Evolutionary conservation across 1,140 invertebrate species (phyloP), one percentile per base, ranked within the genome.

Genomic region (Euwallacea similis): DNA sequence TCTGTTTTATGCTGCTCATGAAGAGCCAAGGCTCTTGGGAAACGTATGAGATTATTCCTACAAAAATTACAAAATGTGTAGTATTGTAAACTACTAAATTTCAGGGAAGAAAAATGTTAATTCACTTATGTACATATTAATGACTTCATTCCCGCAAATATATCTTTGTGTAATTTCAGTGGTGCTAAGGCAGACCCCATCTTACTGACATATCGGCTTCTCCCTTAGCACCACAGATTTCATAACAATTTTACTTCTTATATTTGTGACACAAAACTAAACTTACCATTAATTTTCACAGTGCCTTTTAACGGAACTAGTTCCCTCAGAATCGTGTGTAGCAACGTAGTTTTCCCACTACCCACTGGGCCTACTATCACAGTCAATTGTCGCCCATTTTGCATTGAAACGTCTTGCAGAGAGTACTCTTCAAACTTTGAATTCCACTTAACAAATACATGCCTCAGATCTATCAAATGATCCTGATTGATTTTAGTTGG

Each of bases 241-340:
- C 21, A 4, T 33, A 33, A 33, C 21, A 33, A n/a, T 33, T 33
- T 33, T 33, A 2, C 21, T 33, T 33, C 21, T 33, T 33, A 33
- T 33, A 33, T 33, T 33, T 50, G 13, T 50, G 47, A 50, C 6
- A 50, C 47, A 33, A 33, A 33, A 4, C 21, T 58, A 13, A n/a
- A 13, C 55, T 53, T 62, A 43, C 89, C 88, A 11, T 78, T 69
- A 1, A 78, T 63, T n/a, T 73, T 50, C 7, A 80, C 15, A 8
- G 50, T 61, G 8, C 81, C 80, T 42, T n/a, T 21, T 7, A 79
- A 79, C 0, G 91, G 75, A 4, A 90, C 89, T 21, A 97, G 78
- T 83, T 98, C 95, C 60, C 87, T 84, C 8, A 97, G 83, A 63
- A 97, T 85, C 2, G 88, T 86, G 78, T 96, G 89, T n/a, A 97